Conservation (phyloP, 2,797 vertebrate genomes). For the Sparidentex hasta region DNA sequence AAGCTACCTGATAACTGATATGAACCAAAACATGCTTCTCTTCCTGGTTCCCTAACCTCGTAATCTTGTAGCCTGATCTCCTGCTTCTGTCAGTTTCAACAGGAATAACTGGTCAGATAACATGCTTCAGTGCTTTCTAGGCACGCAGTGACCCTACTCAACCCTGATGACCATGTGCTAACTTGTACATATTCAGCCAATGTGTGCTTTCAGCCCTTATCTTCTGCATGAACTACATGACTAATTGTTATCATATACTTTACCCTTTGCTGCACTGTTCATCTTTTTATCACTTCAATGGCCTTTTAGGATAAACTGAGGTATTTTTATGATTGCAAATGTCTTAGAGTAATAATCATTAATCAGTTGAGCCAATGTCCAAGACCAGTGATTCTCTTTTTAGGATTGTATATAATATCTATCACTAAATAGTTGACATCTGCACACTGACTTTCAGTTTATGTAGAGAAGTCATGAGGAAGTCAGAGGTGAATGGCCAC, state of each 20-base stretch:
- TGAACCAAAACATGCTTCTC: constrained; percentile 37
- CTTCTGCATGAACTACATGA: not conserved
- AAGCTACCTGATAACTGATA: constrained; percentile 11
- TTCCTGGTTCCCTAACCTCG: constrained; percentile 54
- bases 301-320: not conserved
- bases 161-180: constrained; percentile 38
- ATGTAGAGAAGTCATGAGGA: not conserved
- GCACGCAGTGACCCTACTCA: constrained; percentile 48
- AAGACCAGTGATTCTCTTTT: not conserved
- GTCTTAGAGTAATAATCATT: not conserved
- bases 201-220: constrained; percentile 9
- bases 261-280: not conserved
- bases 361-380: not conserved
- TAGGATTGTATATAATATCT: not conserved
- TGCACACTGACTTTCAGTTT: not conserved
- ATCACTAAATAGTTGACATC: not conserved
- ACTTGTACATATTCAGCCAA: constrained; percentile 26
- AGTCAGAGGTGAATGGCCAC: constrained; percentile 11
- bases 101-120: constrained; percentile 68
- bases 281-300: not conserved
- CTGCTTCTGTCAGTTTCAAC: constrained; percentile 44
- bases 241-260: not conserved
- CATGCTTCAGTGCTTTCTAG: constrained; percentile 57
- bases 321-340: not conserved
- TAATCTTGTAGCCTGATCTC: constrained; percentile 49